Evolutionary conservation across 2,888 invertebrate species (phyloP), one percentile per base, ranked within the genome.

Genomic region (Smittia aterrima): DNA sequence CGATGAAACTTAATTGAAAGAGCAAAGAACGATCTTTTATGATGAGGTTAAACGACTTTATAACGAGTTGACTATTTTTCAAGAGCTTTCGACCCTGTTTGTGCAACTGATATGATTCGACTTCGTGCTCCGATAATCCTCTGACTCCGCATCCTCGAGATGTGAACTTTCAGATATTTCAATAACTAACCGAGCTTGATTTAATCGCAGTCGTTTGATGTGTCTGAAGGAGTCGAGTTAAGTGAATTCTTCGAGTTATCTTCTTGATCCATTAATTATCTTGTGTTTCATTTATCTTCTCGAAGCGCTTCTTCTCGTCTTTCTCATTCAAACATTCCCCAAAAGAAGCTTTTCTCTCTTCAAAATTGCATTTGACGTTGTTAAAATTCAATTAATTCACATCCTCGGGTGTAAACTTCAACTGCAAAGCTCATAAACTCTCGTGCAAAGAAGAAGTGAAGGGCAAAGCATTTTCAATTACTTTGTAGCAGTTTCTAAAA

Each of bases 61-160:
- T 47, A 47, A 47, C 47, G 47, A 47, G 9, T 47, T n/a, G 3
- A 47, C 16, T n/a, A 47, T 11, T 13, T n/a, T n/a, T 47, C 47
- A 11, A n/a, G 47, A 6, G 47, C 16, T 47, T 11, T 47, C 47
- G 11, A 6, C 32, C 32, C 4, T 47, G 16, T 47, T 47, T 47
- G 47, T 47, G 6, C 47, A n/a, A 16, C 47, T 11, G 11, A n/a
- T n/a, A 58, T 3, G 20, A 58, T 13, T 67, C 38, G 32, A 16
- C 1, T 20, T 67, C 38, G 38, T 32, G 67, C 67, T 67, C 67
- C 18, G 32, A 32, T 67, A 40, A 40, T 67, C 67, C 13, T 67
- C 25, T 67, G 67, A 38, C 40, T 67, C 25, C 25, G 53, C 47
- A 47, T 47, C 47, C 11, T 11, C 11, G 47, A 38, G 6, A n/a